A percentile compares a stretch with the other conserved stretches of the same genome.
These are phyloP conservation scores for Camelus dromedarius DNA, from an alignment of 2,113 vertebrate genomes.

Conservation along the genomic window DNA sequence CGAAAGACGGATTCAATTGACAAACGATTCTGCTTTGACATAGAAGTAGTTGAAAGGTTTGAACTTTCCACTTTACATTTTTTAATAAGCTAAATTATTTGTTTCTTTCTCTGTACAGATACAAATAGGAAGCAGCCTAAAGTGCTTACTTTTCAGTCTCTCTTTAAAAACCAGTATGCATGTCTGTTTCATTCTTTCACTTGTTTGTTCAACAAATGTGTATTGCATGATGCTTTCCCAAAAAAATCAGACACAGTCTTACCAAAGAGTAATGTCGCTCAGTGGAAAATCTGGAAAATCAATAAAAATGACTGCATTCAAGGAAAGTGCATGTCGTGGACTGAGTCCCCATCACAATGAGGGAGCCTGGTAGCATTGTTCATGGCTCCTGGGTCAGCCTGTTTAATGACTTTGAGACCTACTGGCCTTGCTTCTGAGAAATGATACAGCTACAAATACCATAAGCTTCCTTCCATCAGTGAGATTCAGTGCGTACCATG, in stretches of 20 bases:
- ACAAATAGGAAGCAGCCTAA: not conserved
- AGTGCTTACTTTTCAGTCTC: not conserved
- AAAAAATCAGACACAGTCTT: not conserved
- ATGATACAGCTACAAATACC: not conserved
- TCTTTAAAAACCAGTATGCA: not conserved
- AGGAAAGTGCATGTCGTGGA: not conserved
- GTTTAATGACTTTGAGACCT: not conserved
- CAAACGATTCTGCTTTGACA: conserved; percentile 98
- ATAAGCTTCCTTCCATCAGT: not conserved
- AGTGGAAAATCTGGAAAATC: not conserved
- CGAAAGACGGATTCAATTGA: conserved; percentile 98
- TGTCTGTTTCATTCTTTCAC: conserved; percentile 2
- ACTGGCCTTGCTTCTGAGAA: not conserved
- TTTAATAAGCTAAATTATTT: not conserved
- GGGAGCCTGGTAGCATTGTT: not conserved
- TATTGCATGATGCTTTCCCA: not conserved
- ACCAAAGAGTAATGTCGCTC: not conserved
- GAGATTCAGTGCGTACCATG: not conserved
- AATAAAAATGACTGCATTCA: no score
- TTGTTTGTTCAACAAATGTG: not conserved
- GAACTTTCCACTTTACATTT: conserved; percentile 62
- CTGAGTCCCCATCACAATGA: not conserved
- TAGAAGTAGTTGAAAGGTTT: conserved; percentile 97
- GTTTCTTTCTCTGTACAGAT: not conserved
- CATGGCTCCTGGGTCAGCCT: not conserved